Base-by-base conservation (phyloP, 2,113 vertebrate genomes). In the Crocuta crocuta region DNA sequence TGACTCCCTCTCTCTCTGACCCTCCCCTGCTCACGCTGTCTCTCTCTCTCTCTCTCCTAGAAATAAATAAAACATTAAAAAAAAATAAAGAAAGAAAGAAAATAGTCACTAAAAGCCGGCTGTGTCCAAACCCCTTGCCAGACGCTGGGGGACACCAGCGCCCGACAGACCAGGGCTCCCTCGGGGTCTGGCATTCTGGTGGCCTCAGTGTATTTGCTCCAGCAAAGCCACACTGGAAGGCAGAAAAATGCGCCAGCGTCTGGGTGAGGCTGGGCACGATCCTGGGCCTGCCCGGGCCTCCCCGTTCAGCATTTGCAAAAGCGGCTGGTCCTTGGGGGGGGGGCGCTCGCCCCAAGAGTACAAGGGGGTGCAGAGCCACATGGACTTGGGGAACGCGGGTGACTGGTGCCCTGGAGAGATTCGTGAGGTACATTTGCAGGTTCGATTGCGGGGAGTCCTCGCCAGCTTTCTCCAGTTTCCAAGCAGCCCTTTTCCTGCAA, bases 311-410 rank as follows among this genome's bases (percentile, higher is more conserved):
- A 23, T 35, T 61, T 89, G 21, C 48, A 50, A 55, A 71, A 23
- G 39, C 0, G 9, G 26, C 33, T 48, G 43, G 39, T 68, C 16
- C 61, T 71, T 28, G 35, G 70, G 23, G 76, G 23, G 50, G 39
- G 80, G 35, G n/a, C 35, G 24, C 21, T 31, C 0, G 0, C 10
- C 21, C 2, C 33, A 70, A 53, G 26, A 70, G n/a, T 7, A n/a
- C 55, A 33, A 1, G 35, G 48, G 48, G 71, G 24, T 12, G 3
- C 70, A 76, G 23, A 35, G 68, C 68, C 17, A 50, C 28, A 50
- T 0, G 1, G 1, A 5, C 11, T 13, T 2, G 2, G 70, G 26
- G 33, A 7, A 33, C 0, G 1, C 0, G 7, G 35, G 12, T 12
- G 26, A 16, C 8, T 7, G 19, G 45, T 50, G 43, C 63, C 16